Evolutionary conservation across 2,113 vertebrate species (phyloP), one percentile per base, ranked within the genome.

Genomic region (Solea senegalensis): DNA sequence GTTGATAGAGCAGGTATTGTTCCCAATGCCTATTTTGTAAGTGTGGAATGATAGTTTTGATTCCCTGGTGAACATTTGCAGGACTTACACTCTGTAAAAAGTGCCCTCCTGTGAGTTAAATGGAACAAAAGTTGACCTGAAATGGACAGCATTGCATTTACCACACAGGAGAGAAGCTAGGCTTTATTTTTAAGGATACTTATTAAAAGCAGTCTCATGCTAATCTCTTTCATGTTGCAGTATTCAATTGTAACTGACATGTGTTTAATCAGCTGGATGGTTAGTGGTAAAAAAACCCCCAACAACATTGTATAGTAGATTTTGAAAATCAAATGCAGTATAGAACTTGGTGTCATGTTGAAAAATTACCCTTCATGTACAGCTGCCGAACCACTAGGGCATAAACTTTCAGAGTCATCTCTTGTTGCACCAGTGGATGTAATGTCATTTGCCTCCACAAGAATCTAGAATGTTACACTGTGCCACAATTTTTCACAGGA

Each of bases 21-120:
- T 68, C 64, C 66, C 27, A 60, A 65, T 53, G 53, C 57, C 73
- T 68, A 51, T 66, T 76, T 86, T 87, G 74, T 74, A 64, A 86
- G 74, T 82, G 72, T 57, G 61, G 69, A 83, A 68, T 82, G 61
- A 21, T 21, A 21, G 21, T 21, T 55, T 76, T 69, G 53, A 52
- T 65, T 56, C 39, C 21, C 26, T 54, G 48, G 13, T 75, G 64
- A 76, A 69, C 39, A 75, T 12, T 12, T 80, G 69, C 73, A 72
- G 59, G 43, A 68, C 62, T 76, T 80, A 71, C 72, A 69, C 40
- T 78, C 13, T 54, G 46, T 59, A 28, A 48, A 68, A 40, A 58
- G 4, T 65, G 65, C 48, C 13, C 46, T 72, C 68, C 26, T 13
- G 57, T 28, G 55, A 49, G 65, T 79, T 39, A 67, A 60, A 44